These are phyloP conservation scores for Chascanopsetta lugubris DNA, from an alignment of 2,113 vertebrate species.

Conservation along the genomic window DNA sequence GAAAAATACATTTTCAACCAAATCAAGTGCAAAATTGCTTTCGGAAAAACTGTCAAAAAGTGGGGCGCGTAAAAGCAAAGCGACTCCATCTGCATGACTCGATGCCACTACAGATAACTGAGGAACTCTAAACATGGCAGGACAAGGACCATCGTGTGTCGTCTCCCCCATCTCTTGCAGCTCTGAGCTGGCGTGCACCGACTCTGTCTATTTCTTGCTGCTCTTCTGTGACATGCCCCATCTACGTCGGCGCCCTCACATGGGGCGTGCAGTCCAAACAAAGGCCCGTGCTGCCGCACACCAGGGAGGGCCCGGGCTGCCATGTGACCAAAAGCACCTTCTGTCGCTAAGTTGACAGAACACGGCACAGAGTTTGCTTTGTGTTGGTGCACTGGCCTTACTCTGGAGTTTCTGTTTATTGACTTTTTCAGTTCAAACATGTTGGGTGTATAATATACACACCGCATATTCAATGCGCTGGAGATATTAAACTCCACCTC, in stretches of 20 bases:
- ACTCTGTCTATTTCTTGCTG: constrained; percentile 38
- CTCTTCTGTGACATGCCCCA: constrained; percentile 48
- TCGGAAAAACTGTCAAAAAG: neutral
- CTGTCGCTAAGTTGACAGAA: constrained; percentile 39
- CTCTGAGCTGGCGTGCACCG: constrained; percentile 33
- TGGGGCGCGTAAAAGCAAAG: neutral
- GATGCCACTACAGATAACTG: neutral
- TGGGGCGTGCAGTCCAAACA: constrained; percentile 45
- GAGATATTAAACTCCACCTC: neutral
- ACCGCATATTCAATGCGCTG: too few relatives aligned
- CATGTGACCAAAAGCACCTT: constrained; percentile 58
- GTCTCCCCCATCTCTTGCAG: constrained; percentile 31
- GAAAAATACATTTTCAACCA: neutral
- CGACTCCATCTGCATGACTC: neutral
- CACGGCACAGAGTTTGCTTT: constrained; percentile 16
- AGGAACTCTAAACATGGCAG: constrained; percentile 13
- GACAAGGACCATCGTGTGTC: constrained; percentile 23
- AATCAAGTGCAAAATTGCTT: neutral
- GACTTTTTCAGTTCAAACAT: neutral
- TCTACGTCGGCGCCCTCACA: constrained; percentile 53
- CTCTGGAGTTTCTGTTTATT: neutral
- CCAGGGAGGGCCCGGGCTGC: constrained; percentile 43
- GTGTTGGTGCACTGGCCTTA: constrained; percentile 17
- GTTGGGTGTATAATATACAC: neutral
- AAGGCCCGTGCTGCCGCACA: constrained; percentile 54